Percentiles rank a stretch among this genome's conserved stretches.
Evolutionary conservation across 2,888 invertebrate genomes (phyloP).

Genomic region (Nudaria mundana): DNA sequence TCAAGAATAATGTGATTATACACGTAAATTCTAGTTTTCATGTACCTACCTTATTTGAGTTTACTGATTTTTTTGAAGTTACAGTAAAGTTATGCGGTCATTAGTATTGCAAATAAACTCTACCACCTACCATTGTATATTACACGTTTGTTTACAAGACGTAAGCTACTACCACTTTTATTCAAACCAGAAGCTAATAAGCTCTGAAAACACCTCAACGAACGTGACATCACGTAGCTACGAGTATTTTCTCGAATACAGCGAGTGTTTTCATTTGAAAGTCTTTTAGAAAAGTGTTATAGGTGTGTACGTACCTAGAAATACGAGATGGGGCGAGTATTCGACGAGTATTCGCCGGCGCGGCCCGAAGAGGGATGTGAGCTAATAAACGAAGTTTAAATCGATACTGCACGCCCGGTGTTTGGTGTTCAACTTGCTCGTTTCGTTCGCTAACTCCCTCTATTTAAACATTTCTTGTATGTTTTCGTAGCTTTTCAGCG

Average conservation of each 20-base stretch:
- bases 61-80: no score
- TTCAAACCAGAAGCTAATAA: no score
- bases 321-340: constrained; percentile 1
- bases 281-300: constrained; percentile 7
- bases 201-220: not conserved
- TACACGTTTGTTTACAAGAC: no score
- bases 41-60: no score
- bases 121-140: no score
- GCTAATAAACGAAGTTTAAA: constrained; percentile 44
- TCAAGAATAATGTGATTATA: no score
- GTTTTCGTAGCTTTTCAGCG: not conserved
- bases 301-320: not conserved
- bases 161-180: no score
- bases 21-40: no score
- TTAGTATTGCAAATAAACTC: no score
- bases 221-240: not conserved
- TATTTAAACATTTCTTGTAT: constrained; percentile 8
- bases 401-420: constrained; percentile 47
- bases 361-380: constrained; percentile 35
- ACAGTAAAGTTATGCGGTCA: no score
- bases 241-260: not conserved
- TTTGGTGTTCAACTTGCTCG: constrained; percentile 15
- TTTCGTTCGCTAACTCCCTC: constrained; percentile 5
- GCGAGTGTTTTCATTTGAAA: no score
- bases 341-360: constrained; percentile 17